Evolutionary conservation across 2,113 vertebrate species (phyloP), one percentile per base, ranked within the genome.

Genomic region (Esox niger): DNA sequence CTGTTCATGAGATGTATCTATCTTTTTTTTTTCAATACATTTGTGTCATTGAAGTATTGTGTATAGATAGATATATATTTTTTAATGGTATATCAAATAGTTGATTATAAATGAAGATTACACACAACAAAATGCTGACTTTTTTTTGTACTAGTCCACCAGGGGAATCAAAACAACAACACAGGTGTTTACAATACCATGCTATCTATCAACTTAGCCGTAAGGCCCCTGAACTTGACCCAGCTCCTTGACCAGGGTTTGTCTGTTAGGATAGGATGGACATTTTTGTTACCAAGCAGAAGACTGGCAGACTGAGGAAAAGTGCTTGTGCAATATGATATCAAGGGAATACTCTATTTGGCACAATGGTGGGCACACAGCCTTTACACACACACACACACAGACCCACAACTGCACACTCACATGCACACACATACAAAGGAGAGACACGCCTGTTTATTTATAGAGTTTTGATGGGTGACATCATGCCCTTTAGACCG

Each of bases 381-480:
- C 80, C 75, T 70, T 64, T 8, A 20, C 17, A 25, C 59, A 66
- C 56, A 70, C 73, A 64, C 23, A 55, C 52, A 55, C 52, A 55
- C 52, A 31, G 8, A 25, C 54, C 25, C 54, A 25, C 2, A 47
- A 5, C 5, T 64, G 20, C 59, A 66, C 56, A 70, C 70, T 61
- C 55, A 57, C 55, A 55, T 6, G 9, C 52, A 33, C 15, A 27
- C 21, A 56, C 23, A 11, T 0, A 38, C 35, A 43, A n/a, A n/a
- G n/a, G 35, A 43, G 7, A 43, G 71, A 75, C 64, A 74, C 76
- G 62, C 78, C 78, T 76, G 71, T 74, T 79, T 82, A 82, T 75
- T 79, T 73, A 75, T 76, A 82, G 78, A 84, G 75, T 15, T 2
- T 64, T 52, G 60, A 61, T 59, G 29, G 21, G 47, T 57, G 43